These are phyloP conservation scores for Pygathrix nemaeus DNA, from an alignment of 2,113 vertebrate genomes.

Conservation along the genomic window DNA sequence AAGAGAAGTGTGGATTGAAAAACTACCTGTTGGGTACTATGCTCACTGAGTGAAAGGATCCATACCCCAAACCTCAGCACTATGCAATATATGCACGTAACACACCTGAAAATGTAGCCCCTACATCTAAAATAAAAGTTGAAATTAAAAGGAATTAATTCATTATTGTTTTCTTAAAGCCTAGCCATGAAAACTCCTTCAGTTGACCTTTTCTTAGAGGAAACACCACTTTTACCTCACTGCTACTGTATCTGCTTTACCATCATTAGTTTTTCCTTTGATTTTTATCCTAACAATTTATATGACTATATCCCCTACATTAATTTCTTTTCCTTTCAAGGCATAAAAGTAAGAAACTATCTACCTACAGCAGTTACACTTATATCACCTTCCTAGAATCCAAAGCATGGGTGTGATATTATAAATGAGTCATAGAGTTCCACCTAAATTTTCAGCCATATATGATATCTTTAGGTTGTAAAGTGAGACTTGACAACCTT, in stretches of 20 bases:
- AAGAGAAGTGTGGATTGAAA: too few species aligned
- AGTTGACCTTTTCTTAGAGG: not conserved
- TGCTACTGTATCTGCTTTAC: not conserved
- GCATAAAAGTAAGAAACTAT: not conserved
- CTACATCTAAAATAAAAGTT: too few species aligned
- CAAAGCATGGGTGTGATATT: not conserved
- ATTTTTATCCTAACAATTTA: not conserved
- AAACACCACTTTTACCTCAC: not conserved
- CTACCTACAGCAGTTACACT: not conserved
- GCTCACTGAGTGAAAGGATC: too few species aligned
- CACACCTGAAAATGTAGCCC: too few species aligned
- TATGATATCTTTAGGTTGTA: not conserved
- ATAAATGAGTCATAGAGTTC: not conserved
- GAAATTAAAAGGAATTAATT: too few species aligned
- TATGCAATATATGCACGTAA: too few species aligned
- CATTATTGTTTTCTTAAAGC: not conserved
- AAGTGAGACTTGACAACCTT: not conserved
- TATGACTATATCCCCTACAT: not conserved
- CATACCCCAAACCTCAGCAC: too few species aligned
- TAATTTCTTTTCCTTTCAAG: not conserved
- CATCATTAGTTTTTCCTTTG: not conserved
- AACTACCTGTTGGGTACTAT: too few species aligned
- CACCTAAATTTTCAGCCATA: not conserved
- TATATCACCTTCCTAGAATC: not conserved
- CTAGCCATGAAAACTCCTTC: not conserved